Evolutionary conservation across 2,113 vertebrate species (phyloP).

Genomic region (Perca flavescens): DNA sequence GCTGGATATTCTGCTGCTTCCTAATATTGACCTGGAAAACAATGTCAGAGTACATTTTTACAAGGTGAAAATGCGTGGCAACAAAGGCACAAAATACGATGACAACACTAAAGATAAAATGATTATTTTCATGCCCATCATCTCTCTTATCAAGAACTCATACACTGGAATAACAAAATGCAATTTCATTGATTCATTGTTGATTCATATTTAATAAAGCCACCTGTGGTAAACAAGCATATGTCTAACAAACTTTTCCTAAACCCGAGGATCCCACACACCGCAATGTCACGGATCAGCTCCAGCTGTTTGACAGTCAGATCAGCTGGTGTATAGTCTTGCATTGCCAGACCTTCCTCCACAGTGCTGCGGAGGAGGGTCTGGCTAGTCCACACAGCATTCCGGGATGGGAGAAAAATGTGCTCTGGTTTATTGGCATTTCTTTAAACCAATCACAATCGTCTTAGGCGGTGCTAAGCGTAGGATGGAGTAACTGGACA

Average conservation of each 20-base stretch:
- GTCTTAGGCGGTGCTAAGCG: too few relatives aligned
- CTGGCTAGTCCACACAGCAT: too few relatives aligned
- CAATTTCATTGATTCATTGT: not conserved
- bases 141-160: not conserved
- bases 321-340: not conserved
- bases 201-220: not conserved
- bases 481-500: too few relatives aligned
- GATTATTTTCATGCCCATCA: not conserved
- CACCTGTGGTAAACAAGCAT: not conserved
- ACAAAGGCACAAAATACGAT: not conserved
- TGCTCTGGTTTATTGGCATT: too few relatives aligned
- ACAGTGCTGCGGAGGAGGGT: too few relatives aligned
- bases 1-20: constrained; percentile 85
- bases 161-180: not conserved
- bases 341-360: too few relatives aligned
- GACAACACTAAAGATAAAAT: not conserved
- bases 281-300: not conserved
- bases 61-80: not conserved
- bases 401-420: too few relatives aligned
- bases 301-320: not conserved
- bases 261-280: not conserved
- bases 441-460: too few relatives aligned
- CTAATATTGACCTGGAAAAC: constrained; percentile 81
- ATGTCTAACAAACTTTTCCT: not conserved
- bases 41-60: not conserved